These are phyloP conservation scores for Leptogaster cylindrica DNA, from an alignment of 2,888 invertebrate genomes.

Conservation along the genomic window DNA sequence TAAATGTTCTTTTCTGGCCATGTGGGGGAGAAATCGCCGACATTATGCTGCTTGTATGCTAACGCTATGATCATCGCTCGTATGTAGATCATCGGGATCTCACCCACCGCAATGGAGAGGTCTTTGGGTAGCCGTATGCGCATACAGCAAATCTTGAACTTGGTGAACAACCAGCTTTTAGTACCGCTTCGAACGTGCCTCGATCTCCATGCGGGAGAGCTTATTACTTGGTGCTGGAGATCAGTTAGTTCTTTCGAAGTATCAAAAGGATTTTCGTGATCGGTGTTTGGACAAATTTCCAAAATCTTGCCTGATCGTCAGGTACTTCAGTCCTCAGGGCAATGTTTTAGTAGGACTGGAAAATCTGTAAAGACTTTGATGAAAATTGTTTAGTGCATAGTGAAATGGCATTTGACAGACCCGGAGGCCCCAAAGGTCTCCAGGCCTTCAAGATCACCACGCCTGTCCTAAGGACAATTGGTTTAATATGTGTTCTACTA, in stretches of 20 bases:
- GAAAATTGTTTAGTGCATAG: constrained; percentile 15
- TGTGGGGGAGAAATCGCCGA: constrained; percentile 43
- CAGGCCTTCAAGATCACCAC: constrained; percentile 50
- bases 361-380: neutral
- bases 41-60: constrained; percentile 17
- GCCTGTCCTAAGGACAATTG: constrained; percentile 50
- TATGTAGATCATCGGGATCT: constrained; percentile 16
- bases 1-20: constrained; percentile 11
- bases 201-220: constrained; percentile 61
- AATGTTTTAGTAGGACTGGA: neutral
- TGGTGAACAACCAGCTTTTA: constrained; percentile 53
- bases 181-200: constrained; percentile 63
- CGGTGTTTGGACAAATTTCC: neutral
- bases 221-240: constrained; percentile 47
- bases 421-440: constrained; percentile 60
- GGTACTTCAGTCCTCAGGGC: neutral
- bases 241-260: constrained; percentile 33
- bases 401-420: constrained; percentile 54
- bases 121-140: constrained; percentile 2
- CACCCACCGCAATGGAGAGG: neutral
- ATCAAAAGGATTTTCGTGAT: constrained; percentile 22
- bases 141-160: constrained; percentile 18
- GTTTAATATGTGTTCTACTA: constrained; percentile 54
- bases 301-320: neutral
- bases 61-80: constrained; percentile 8